Percentiles rank a stretch among this genome's conserved stretches.
Evolutionary conservation across 2,888 invertebrate genomes (phyloP).

Genomic region (Pseudococcus jackbeardsleyi): DNA sequence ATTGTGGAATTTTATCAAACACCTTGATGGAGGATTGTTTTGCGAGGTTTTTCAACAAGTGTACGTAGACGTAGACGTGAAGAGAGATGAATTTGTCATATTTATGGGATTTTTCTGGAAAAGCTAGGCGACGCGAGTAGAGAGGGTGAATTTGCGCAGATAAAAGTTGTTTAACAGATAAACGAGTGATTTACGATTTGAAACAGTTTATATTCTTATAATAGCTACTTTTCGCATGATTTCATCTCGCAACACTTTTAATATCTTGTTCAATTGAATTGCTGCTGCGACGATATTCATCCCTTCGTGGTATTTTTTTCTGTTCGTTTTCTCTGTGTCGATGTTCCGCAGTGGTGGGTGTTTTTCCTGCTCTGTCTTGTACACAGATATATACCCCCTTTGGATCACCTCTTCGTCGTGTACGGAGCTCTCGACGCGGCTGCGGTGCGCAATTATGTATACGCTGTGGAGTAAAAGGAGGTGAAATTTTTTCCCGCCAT

Average conservation of each 20-base stretch:
- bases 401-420: neutral
- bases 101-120: neutral
- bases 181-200: constrained; percentile 61
- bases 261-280: constrained; percentile 65
- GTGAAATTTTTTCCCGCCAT: constrained; percentile 62
- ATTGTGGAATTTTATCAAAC: too few species aligned
- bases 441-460: neutral
- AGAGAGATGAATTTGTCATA: constrained; percentile 30
- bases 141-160: neutral
- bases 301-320: neutral
- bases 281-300: constrained; percentile 42
- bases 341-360: neutral
- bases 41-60: constrained; percentile 15
- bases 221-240: constrained; percentile 65
- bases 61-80: neutral
- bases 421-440: neutral
- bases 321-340: neutral
- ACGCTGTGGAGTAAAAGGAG: constrained; percentile 39
- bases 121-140: neutral
- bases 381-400: neutral
- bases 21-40: neutral
- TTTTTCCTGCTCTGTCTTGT: constrained; percentile 24
- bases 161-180: constrained; percentile 25
- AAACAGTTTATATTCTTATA: constrained; percentile 59
- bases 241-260: constrained; percentile 62